Percentiles rank a stretch among this genome's conserved stretches.
Evolutionary conservation across 1,140 invertebrate genomes (phyloP).

Genomic region (Macrocentrus cingulum): DNA sequence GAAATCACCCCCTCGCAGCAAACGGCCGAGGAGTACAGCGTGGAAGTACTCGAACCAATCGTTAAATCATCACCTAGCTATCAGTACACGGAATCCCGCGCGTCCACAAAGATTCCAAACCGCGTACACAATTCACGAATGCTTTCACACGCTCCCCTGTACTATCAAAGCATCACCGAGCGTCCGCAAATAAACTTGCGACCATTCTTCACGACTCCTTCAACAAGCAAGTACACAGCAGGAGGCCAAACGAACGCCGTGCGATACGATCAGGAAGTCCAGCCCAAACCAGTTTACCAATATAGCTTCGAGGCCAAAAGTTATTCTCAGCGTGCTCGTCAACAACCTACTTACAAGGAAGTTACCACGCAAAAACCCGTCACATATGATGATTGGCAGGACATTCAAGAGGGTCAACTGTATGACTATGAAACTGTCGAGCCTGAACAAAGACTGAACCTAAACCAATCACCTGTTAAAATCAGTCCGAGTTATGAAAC

Average conservation of each 20-base stretch:
- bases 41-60: constrained; percentile 43
- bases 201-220: constrained; percentile 47
- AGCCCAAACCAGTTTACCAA: constrained; percentile 63
- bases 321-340: constrained; percentile 43
- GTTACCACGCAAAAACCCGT: constrained; percentile 24
- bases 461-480: constrained; percentile 1
- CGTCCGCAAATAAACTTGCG: constrained; percentile 48
- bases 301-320: constrained; percentile 63
- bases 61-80: constrained; percentile 41
- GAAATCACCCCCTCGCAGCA: constrained; percentile 32
- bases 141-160: constrained; percentile 46
- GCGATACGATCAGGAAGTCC: constrained; percentile 35
- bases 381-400: constrained; percentile 40
- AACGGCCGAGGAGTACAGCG: constrained; percentile 36
- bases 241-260: constrained; percentile 30
- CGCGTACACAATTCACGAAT: constrained; percentile 38
- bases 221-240: constrained; percentile 37
- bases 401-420: constrained; percentile 34
- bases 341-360: constrained; percentile 33
- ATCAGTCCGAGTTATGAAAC: constrained; percentile 29
- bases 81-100: constrained; percentile 33
- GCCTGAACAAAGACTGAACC: constrained; percentile 22
- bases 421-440: constrained; percentile 41
- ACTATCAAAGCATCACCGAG: constrained; percentile 45
- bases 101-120: constrained; percentile 18